Conservation (phyloP, 2,113 vertebrate genomes). For the Panthera leo region DNA sequence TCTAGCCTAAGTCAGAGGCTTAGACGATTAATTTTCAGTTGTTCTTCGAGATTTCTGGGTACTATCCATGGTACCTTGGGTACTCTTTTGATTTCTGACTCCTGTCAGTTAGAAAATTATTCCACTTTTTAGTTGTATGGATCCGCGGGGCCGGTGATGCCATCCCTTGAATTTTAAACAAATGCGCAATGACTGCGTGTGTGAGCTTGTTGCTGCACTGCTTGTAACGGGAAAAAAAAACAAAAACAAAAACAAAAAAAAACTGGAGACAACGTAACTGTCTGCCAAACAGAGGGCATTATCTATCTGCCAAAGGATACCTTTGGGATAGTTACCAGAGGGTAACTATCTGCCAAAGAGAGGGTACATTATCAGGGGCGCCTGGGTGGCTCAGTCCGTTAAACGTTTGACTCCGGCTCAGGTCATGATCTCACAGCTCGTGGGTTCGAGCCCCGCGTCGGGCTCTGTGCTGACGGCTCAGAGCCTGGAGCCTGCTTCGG, state of each 20-base stretch:
- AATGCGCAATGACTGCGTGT: background rate
- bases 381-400: too few species aligned
- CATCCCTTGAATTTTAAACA: background rate
- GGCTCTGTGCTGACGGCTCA: too few species aligned
- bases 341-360: background rate
- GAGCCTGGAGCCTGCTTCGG: too few species aligned
- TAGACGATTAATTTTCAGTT: background rate
- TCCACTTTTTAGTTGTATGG: background rate
- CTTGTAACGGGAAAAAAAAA: background rate
- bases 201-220: fast-evolving
- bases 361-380: too few species aligned
- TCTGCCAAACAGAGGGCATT: background rate
- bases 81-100: background rate
- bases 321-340: too few species aligned
- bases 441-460: fast-evolving
- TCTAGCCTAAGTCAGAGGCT: background rate
- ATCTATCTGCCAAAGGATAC: too few species aligned
- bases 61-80: background rate
- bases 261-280: background rate
- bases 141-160: background rate
- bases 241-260: background rate
- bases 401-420: too few species aligned
- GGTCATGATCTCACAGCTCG: too few species aligned
- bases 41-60: background rate
- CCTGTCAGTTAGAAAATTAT: background rate